Conservation (phyloP, 2,113 vertebrate species). For the Myiagra hebetior region DNA sequence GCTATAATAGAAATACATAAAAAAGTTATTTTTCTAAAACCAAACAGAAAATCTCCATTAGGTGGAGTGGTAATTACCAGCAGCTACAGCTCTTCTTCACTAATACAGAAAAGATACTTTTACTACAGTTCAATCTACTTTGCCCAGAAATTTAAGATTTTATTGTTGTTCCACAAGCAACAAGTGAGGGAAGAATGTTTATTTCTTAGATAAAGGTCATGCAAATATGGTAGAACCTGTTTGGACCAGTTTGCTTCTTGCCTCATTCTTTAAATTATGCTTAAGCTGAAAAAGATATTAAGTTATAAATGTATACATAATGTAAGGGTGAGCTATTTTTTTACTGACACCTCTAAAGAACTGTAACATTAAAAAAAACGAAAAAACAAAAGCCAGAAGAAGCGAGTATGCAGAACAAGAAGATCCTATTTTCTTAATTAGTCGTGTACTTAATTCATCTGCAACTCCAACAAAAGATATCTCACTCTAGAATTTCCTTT, state of each 20-base stretch:
- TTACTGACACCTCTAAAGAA: background rate
- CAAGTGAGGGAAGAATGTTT: background rate
- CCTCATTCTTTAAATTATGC: background rate
- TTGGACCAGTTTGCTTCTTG: background rate
- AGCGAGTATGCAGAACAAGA: background rate
- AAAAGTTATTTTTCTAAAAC: background rate
- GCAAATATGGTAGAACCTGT: background rate
- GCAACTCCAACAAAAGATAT: background rate
- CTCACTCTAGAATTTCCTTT: background rate
- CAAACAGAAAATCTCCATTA: background rate
- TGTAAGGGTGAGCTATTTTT: background rate
- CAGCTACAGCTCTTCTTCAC: background rate
- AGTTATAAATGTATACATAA: background rate
- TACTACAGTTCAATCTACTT: background rate
- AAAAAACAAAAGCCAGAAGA: background rate
- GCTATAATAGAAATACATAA: rapidly evolving
- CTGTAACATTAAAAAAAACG: background rate
- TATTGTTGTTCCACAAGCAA: background rate
- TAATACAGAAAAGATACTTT: background rate
- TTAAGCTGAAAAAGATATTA: background rate
- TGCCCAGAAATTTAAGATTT: background rate
- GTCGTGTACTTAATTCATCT: rapidly evolving
- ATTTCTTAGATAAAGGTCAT: background rate
- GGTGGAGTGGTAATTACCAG: background rate
- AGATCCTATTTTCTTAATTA: rapidly evolving